A percentile compares a stretch with the other conserved stretches of the same genome.
phyloP scores from a whole-genome alignment of 2,888 invertebrate genomes.

The Laothoe populi region DNA sequence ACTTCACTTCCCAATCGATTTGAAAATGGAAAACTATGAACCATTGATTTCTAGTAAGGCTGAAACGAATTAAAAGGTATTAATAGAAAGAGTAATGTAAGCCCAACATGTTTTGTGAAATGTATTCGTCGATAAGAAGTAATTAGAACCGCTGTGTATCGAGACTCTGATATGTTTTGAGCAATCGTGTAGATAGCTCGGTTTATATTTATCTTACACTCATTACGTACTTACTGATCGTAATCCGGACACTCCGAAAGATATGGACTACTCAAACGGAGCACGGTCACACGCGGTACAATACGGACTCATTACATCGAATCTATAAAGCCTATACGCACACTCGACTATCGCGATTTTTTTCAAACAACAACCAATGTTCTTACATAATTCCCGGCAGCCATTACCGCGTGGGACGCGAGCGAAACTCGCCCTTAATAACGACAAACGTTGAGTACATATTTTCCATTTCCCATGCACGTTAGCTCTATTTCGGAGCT shows the following conservation, averaged over 20 bases:
- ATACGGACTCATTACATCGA: slow-evolving; percentile 49
- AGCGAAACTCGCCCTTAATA: slow-evolving; percentile 69
- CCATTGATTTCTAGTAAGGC: neutral
- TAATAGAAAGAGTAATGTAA: neutral
- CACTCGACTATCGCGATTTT: slow-evolving; percentile 45
- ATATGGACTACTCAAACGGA: slow-evolving; percentile 28
- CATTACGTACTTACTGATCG: slow-evolving; percentile 69
- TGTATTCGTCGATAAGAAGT: slow-evolving; percentile 2
- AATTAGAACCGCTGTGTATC: neutral
- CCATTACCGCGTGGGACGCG: slow-evolving; percentile 65
- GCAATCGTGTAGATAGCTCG: slow-evolving; percentile 48
- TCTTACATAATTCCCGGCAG: slow-evolving; percentile 80
- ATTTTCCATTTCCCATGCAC: slow-evolving; percentile 72
- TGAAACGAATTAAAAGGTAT: neutral
- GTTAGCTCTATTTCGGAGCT: slow-evolving; percentile 74
- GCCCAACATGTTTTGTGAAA: neutral
- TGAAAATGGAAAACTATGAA: slow-evolving; percentile 6
- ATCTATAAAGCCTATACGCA: slow-evolving; percentile 42
- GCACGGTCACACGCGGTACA: slow-evolving; percentile 38
- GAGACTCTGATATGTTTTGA: slow-evolving; percentile 33
- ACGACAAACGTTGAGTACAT: slow-evolving; percentile 59
- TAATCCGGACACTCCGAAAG: slow-evolving; percentile 54
- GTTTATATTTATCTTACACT: slow-evolving; percentile 71
- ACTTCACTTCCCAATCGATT: neutral
- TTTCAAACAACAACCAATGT: slow-evolving; percentile 69